phyloP scores from a whole-genome alignment of 1,140 invertebrate genomes.

The Riptortus pedestris region DNA sequence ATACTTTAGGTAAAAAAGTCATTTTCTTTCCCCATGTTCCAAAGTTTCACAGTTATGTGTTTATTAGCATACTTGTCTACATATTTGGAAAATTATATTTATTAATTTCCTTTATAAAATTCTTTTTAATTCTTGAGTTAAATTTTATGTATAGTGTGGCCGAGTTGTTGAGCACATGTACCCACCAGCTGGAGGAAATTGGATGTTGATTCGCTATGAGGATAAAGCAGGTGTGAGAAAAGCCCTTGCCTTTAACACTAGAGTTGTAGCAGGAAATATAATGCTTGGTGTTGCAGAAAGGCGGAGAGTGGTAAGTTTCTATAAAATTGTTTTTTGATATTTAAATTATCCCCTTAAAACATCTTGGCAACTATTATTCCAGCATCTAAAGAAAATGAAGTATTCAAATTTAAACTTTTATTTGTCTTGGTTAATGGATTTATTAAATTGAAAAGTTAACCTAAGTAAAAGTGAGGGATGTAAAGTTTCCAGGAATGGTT shows the following conservation, averaged over 20 bases:
- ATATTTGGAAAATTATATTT: not conserved
- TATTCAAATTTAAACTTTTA: too few species aligned
- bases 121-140: too few species aligned
- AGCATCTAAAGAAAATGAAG: too few species aligned
- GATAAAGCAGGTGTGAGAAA: not conserved
- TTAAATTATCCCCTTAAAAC: not conserved
- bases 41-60: too few species aligned
- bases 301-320: constrained; percentile 3
- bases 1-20: too few species aligned
- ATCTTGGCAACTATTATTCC: not conserved
- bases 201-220: constrained; percentile 11
- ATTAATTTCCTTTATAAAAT: too few species aligned
- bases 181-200: constrained; percentile 1
- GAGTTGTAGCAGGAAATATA: constrained; percentile 7
- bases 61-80: too few species aligned
- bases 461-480: too few species aligned
- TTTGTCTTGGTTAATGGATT: too few species aligned
- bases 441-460: too few species aligned
- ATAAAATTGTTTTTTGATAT: not conserved
- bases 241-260: not conserved
- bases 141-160: constrained; percentile 5
- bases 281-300: constrained; percentile 12
- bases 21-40: too few species aligned
- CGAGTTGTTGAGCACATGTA: constrained; percentile 10
- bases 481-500: too few species aligned